These are phyloP conservation scores for Torymus auratus DNA, from an alignment of 2,888 invertebrate species.

Conservation along the genomic window DNA sequence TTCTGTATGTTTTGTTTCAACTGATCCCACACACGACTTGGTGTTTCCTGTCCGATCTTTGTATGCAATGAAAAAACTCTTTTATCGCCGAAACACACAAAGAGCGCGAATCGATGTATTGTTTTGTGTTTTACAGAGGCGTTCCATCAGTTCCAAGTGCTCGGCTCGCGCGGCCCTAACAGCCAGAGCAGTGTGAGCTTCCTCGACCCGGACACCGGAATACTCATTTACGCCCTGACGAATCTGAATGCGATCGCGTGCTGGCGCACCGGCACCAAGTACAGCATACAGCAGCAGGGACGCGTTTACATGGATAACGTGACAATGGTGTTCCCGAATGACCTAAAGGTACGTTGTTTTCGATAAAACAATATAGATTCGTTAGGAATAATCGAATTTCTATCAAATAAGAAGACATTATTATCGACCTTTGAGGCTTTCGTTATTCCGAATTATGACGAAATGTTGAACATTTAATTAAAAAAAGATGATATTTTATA, in stretches of 20 bases:
- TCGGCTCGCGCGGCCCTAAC: conserved; percentile 85
- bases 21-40: no score
- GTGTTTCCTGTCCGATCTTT: no score
- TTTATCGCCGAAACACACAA: no score
- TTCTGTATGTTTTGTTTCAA: no score
- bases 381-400: no score
- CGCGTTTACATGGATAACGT: conserved; percentile 84
- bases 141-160: conserved; percentile 82
- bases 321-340: conserved; percentile 87
- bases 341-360: conserved; percentile 81
- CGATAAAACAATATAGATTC: no score
- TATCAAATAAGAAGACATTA: no score
- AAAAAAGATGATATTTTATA: no score
- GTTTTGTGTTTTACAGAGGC: conserved; percentile 69
- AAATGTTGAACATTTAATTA: no score
- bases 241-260: conserved; percentile 88
- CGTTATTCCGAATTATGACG: no score
- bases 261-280: conserved; percentile 85
- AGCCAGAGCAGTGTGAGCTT: conserved; percentile 87
- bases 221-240: conserved; percentile 86
- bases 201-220: conserved; percentile 83
- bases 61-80: no score
- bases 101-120: not conserved
- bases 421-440: no score
- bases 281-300: conserved; percentile 84